Evolutionary conservation across 1,140 invertebrate genomes (phyloP).

Genomic region (Cydia pomonella): DNA sequence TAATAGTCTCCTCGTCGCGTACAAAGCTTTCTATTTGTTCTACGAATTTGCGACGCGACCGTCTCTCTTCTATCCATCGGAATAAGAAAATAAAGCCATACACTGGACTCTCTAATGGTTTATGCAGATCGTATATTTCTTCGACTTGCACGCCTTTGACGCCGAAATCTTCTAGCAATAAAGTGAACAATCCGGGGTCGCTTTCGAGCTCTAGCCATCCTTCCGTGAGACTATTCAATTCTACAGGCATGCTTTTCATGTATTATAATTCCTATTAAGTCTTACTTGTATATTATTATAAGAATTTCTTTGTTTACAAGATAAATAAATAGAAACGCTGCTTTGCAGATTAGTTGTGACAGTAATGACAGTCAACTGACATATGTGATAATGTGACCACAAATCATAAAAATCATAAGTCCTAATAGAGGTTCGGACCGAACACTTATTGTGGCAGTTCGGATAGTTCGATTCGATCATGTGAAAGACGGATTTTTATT

Average conservation of each 20-base stretch:
- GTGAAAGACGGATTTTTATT: no score
- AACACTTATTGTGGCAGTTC: no score
- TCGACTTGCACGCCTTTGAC: slow-evolving; percentile 98
- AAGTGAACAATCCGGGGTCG: slow-evolving; percentile 97
- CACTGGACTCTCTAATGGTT: slow-evolving; percentile 94
- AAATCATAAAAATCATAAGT: neutral
- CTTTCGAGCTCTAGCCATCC: slow-evolving; percentile 98
- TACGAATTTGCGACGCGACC: slow-evolving; percentile 95
- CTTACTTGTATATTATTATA: neutral
- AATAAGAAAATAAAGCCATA: slow-evolving; percentile 99
- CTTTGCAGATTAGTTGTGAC: neutral
- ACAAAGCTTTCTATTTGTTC: slow-evolving; percentile 96
- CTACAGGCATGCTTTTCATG: slow-evolving; percentile 87
- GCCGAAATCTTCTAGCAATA: slow-evolving; percentile 97
- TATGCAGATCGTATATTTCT: slow-evolving; percentile 98
- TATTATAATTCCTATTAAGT: slow-evolving; percentile 37
- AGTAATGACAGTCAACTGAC: neutral
- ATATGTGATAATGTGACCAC: neutral
- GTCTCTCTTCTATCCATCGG: slow-evolving; percentile 97
- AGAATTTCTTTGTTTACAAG: slow-evolving; percentile 26
- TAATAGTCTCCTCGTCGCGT: slow-evolving; percentile 95
- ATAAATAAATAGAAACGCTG: neutral
- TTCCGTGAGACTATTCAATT: slow-evolving; percentile 92
- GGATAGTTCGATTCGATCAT: no score
- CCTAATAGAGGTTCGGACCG: no score